Percentiles rank a stretch among this genome's conserved stretches.
phyloP scores from a whole-genome alignment of 2,113 vertebrate genomes.

The Cranoglanis bouderius region DNA sequence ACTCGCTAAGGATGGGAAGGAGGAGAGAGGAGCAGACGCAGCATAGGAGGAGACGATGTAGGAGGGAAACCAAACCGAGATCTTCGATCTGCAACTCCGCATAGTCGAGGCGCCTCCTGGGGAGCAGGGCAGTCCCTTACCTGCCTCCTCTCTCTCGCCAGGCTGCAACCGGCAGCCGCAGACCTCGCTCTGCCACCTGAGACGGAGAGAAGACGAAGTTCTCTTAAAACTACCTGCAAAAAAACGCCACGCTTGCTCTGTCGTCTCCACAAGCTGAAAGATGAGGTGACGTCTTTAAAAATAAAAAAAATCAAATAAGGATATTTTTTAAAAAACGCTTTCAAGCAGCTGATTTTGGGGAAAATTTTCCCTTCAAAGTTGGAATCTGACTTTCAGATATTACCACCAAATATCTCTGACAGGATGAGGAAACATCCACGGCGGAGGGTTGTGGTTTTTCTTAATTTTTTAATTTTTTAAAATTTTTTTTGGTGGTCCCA shows the following conservation, averaged over 20 bases:
- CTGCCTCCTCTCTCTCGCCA: conserved; percentile 63
- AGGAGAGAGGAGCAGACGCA: conserved; percentile 51
- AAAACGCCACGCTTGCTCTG: conserved; percentile 72
- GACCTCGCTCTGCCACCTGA: conserved; percentile 77
- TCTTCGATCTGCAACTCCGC: conserved; percentile 59
- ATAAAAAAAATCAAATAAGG: conserved; percentile 10
- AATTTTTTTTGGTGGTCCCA: conserved; percentile 49
- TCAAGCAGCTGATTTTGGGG: conserved; percentile 75
- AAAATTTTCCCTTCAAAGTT: conserved; percentile 87
- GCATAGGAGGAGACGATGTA: conserved; percentile 60
- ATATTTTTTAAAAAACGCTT: conserved; percentile 54
- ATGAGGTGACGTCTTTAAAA: conserved; percentile 54
- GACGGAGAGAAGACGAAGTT: conserved; percentile 75
- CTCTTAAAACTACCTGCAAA: conserved; percentile 64
- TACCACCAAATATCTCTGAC: conserved; percentile 60
- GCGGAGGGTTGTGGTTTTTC: not conserved
- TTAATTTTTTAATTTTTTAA: conserved; percentile 29
- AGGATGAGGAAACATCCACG: conserved; percentile 40
- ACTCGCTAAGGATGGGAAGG: conserved; percentile 56
- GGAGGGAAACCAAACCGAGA: conserved; percentile 60
- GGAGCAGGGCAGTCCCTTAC: conserved; percentile 54
- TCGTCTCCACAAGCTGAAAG: conserved; percentile 72
- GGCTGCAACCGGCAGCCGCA: conserved; percentile 68
- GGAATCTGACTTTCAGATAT: conserved; percentile 66
- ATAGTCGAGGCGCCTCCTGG: conserved; percentile 57